Percentiles rank a stretch among this genome's conserved stretches.
These are phyloP conservation scores for Lasioglossum pauxillum DNA, from an alignment of 2,888 invertebrate genomes.

Conservation along the genomic window DNA sequence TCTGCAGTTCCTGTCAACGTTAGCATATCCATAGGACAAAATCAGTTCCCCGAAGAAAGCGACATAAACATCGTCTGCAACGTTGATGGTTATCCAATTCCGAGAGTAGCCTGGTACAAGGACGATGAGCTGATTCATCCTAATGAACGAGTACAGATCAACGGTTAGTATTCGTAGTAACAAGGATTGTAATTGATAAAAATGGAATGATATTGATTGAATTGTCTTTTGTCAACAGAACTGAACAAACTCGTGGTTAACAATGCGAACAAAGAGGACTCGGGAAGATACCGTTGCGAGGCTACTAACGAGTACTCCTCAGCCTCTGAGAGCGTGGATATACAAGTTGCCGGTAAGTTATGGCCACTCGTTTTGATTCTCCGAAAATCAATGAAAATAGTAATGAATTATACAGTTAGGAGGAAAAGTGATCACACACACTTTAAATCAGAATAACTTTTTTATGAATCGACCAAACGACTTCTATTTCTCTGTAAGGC, in stretches of 20 bases:
- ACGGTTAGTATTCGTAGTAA: slow-evolving; percentile 85
- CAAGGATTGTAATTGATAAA: neutral
- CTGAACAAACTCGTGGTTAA: slow-evolving; percentile 90
- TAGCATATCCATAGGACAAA: slow-evolving; percentile 86
- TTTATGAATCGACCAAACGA: too few relatives aligned
- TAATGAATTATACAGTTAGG: too few relatives aligned
- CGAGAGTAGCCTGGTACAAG: slow-evolving; percentile 93
- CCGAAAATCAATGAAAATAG: neutral
- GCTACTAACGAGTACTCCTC: slow-evolving; percentile 91
- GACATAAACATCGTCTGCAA: slow-evolving; percentile 90
- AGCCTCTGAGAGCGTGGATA: slow-evolving; percentile 87
- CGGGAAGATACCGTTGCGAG: slow-evolving; percentile 93
- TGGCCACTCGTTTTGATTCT: neutral
- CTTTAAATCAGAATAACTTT: too few relatives aligned
- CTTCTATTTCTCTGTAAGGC: too few relatives aligned
- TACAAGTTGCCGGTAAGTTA: slow-evolving; percentile 91
- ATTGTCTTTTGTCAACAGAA: slow-evolving; percentile 83
- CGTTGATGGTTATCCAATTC: slow-evolving; percentile 91
- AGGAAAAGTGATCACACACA: too few relatives aligned
- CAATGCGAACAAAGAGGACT: slow-evolving; percentile 88
- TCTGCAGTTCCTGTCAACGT: slow-evolving; percentile 88
- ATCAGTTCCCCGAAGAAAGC: slow-evolving; percentile 88
- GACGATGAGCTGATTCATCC: slow-evolving; percentile 87
- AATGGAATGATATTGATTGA: neutral
- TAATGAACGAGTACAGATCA: slow-evolving; percentile 87